Conservation (phyloP, 2,888 invertebrate species). For the Parascotia fuliginaria region DNA sequence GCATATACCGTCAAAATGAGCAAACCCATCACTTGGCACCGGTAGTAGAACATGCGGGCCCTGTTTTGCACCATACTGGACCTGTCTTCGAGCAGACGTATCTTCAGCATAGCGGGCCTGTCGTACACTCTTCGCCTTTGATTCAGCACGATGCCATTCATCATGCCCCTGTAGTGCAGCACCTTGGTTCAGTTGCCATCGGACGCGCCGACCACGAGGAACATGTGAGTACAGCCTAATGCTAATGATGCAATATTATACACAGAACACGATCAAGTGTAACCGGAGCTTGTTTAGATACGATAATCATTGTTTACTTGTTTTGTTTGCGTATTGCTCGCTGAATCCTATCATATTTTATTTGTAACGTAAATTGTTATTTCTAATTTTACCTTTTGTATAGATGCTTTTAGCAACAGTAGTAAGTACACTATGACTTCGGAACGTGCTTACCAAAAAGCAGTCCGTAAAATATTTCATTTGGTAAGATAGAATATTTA, state of each 20-base stretch:
- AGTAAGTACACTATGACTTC: too few species aligned
- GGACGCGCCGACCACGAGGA: slow-evolving; percentile 58
- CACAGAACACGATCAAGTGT: slow-evolving; percentile 11
- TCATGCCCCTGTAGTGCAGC: slow-evolving; percentile 51
- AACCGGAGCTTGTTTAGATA: slow-evolving; percentile 9
- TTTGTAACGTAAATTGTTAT: too few species aligned
- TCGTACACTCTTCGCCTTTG: slow-evolving; percentile 49
- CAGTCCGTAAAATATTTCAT: too few species aligned
- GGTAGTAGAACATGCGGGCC: slow-evolving; percentile 44
- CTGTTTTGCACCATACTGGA: slow-evolving; percentile 32
- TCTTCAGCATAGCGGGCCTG: slow-evolving; percentile 43
- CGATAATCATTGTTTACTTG: slow-evolving; percentile 5
- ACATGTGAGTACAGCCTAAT: slow-evolving; percentile 55
- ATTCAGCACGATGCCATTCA: slow-evolving; percentile 48
- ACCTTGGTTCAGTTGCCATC: slow-evolving; percentile 53
- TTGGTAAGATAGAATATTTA: too few species aligned
- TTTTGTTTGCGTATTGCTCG: not conserved
- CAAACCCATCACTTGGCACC: slow-evolving; percentile 58
- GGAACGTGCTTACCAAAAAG: too few species aligned
- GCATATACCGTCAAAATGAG: slow-evolving; percentile 73
- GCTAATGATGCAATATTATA: slow-evolving; percentile 9
- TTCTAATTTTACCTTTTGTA: too few species aligned
- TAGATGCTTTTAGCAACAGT: too few species aligned
- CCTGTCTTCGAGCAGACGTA: slow-evolving; percentile 42
- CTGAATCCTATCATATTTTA: not conserved